phyloP scores from a whole-genome alignment of 2,113 vertebrate species.

The Muntiacus reevesi region DNA sequence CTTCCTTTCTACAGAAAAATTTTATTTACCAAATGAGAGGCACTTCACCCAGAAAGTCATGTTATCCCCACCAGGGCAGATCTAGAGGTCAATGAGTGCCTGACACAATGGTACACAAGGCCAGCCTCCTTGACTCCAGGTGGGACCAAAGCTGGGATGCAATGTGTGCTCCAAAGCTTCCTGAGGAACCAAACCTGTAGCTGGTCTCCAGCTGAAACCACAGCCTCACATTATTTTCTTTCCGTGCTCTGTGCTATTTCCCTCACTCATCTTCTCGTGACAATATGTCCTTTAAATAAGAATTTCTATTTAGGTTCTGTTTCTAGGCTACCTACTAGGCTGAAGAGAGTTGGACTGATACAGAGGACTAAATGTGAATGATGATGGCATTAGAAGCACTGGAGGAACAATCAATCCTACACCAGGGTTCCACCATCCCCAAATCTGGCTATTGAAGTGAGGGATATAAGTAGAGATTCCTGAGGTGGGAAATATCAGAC shows the following conservation, averaged over 20 bases:
- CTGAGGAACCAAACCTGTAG: neutral
- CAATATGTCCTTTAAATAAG: neutral
- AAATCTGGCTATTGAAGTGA: neutral
- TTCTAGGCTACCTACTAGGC: neutral
- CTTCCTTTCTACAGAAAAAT: neutral
- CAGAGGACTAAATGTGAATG: neutral
- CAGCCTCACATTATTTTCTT: neutral
- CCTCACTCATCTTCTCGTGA: neutral
- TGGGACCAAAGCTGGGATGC: neutral
- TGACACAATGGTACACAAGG: neutral
- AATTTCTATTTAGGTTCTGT: neutral
- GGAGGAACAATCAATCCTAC: neutral
- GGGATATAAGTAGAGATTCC: neutral
- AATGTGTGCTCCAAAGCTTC: neutral
- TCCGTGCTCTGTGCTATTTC: neutral
- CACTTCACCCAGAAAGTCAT: neutral
- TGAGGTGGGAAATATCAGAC: neutral
- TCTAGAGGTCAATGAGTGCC: neutral
- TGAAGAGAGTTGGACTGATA: neutral
- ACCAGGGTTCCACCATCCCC: neutral
- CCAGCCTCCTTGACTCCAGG: neutral
- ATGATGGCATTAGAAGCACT: neutral
- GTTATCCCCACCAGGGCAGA: neutral
- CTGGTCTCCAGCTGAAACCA: neutral
- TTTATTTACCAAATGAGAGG: neutral